A percentile compares a stretch with the other conserved stretches of the same genome.
Evolutionary conservation across 2,113 vertebrate species (phyloP).

Genomic region (Aphyosemion australe): DNA sequence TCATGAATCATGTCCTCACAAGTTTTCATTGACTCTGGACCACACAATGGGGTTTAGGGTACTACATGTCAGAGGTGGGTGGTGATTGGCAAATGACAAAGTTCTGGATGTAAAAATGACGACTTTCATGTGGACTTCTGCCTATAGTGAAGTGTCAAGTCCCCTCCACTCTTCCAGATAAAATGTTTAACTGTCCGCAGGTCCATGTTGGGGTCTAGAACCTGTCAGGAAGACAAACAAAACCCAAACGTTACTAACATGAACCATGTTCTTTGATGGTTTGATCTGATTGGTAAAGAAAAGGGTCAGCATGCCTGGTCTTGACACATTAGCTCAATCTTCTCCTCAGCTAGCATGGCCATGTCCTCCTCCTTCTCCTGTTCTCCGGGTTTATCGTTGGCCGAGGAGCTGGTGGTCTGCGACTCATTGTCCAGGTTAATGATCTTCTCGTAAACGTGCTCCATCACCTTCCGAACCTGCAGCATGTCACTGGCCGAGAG

Average conservation of each 20-base stretch:
- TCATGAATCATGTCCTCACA: constrained; percentile 40
- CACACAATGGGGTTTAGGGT: constrained; percentile 64
- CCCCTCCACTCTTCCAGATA: constrained; percentile 98
- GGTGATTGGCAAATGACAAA: constrained; percentile 65
- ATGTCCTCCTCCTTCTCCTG: constrained; percentile 98
- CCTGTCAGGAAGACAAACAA: constrained; percentile 79
- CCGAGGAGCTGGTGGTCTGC: constrained; percentile 93
- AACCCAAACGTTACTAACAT: not conserved
- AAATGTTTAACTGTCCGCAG: constrained; percentile 93
- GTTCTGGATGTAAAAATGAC: constrained; percentile 77
- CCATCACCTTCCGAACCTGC: constrained; percentile 98
- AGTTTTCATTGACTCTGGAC: constrained; percentile 60
- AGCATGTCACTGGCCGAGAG: constrained; percentile 99
- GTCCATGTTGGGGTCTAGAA: constrained; percentile 99
- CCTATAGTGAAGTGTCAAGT: constrained; percentile 96
- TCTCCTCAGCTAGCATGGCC: constrained; percentile 96
- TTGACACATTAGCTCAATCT: constrained; percentile 97
- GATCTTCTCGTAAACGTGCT: constrained; percentile 98
- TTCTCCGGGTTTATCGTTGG: constrained; percentile 93
- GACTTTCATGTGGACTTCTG: constrained; percentile 88
- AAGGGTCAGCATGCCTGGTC: constrained; percentile 81
- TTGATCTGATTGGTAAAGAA: not conserved
- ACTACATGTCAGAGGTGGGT: constrained; percentile 69
- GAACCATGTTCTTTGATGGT: not conserved
- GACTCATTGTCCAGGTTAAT: constrained; percentile 98